Evolutionary conservation across 2,888 invertebrate genomes (phyloP), one percentile per base, ranked within the genome.

Genomic region (Drosophila kanekoi): DNA sequence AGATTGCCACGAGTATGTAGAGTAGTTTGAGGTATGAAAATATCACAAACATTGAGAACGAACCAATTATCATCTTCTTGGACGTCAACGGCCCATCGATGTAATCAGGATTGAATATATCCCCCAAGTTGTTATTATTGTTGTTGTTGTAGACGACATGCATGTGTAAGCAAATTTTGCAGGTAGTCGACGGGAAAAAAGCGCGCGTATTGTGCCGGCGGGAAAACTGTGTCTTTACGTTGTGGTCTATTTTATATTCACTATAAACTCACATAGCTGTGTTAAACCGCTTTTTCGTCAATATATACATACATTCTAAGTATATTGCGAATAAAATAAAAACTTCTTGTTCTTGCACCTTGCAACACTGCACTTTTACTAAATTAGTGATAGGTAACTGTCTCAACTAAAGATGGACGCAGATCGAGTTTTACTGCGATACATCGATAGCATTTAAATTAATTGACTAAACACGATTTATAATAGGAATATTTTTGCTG

Each of bases 1-100:
- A 92, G 51, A 92, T 87, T 66, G 89, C 90, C 67, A 92, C 81
- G 73, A 92, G 84, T 71, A 92, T 89, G 60, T 92, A 92, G 16
- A 92, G 77, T 20, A 91, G 41, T 65, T 92, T 91, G 9, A 92
- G 78, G 65, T 92, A 92, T 49, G 89, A 91, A 77, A 92, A 92
- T 75, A 92, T 87, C 5, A 92, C 81, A 78, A 92, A 92, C 91
- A 92, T 91, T 58, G 90, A 91, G 64, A 91, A 91, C 13, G 92
- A 90, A 10, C 90, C 90, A 62, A 91, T 81, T 45, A 90, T 83
- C 70, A 91, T 78, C 28, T 87, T 85, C 13, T 83, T 81, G 43
- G 90, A 85, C 44, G 89, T 79, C 32, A 86, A 66, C 41, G 90
- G 89, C 6, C 88, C 89, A 79, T 92, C 92, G 67, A 90, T 87